Conservation (phyloP, 2,888 invertebrate genomes). For the Myathropa florea region DNA sequence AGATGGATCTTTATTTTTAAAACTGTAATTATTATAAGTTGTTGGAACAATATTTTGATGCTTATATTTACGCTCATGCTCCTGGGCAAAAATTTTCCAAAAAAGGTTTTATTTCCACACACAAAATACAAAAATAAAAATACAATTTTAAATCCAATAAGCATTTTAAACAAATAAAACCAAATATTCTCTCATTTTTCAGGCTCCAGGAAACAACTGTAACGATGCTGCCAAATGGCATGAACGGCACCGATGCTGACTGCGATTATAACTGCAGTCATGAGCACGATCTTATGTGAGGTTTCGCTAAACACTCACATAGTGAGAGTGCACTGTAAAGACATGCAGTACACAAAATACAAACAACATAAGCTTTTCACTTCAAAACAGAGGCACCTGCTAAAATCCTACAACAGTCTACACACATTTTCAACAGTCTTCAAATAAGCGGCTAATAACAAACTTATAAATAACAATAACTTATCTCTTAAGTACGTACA, state of each 20-base stretch:
- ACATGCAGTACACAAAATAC: neutral
- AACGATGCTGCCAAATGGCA: conserved; percentile 76
- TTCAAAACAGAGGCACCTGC: neutral
- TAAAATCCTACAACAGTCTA: neutral
- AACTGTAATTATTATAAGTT: too few species aligned
- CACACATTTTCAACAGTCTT: neutral
- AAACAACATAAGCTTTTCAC: neutral
- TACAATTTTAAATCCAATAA: too few species aligned
- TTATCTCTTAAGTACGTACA: neutral
- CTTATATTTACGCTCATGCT: too few species aligned
- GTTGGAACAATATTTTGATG: too few species aligned
- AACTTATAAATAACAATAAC: neutral
- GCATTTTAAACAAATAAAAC: too few species aligned
- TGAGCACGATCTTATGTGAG: conserved; percentile 49
- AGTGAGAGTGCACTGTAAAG: conserved; percentile 15
- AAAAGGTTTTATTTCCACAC: too few species aligned
- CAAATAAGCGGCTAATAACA: neutral
- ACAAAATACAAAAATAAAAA: too few species aligned
- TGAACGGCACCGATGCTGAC: conserved; percentile 64
- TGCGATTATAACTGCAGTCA: conserved; percentile 52
- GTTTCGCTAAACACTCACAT: neutral
- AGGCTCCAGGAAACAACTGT: conserved; percentile 76
- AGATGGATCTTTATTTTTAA: too few species aligned
- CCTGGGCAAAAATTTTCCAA: too few species aligned
- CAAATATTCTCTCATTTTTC: neutral